A percentile compares a stretch with the other conserved stretches of the same genome.
These are phyloP conservation scores for Myzus persicae DNA, from an alignment of 1,140 invertebrate genomes.

Conservation along the genomic window DNA sequence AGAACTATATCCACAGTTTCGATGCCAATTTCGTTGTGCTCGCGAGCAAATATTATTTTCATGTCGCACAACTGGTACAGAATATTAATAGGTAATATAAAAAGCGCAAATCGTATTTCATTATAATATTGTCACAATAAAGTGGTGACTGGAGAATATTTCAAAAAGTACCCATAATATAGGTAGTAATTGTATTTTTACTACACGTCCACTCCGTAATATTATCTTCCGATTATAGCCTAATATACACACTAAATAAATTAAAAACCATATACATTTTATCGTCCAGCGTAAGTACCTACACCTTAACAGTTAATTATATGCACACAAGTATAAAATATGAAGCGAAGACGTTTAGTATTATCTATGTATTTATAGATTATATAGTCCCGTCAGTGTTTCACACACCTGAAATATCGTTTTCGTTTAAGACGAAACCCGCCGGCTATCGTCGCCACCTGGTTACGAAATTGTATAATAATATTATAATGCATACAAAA, in stretches of 20 bases:
- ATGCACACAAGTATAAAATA: not conserved
- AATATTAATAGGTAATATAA: not conserved
- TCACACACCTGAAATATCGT: constrained; percentile 23
- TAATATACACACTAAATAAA: not conserved
- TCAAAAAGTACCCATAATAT: not conserved
- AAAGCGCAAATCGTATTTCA: not conserved
- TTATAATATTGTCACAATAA: not conserved
- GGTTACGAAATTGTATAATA: not conserved
- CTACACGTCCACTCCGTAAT: not conserved
- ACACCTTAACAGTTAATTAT: not conserved
- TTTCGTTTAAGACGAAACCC: not conserved
- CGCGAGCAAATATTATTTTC: not conserved
- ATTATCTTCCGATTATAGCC: not conserved
- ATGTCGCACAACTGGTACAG: too few species aligned
- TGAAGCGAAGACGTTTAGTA: not conserved
- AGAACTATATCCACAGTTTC: not conserved
- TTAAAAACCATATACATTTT: not conserved
- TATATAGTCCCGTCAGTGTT: constrained; percentile 4
- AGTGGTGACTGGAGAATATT: not conserved
- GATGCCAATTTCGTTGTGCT: not conserved
- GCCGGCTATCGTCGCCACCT: not conserved
- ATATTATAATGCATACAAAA: constrained; percentile 19
- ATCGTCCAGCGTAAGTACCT: not conserved
- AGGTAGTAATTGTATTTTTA: not conserved
- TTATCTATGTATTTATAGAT: not conserved